Percentiles rank a stretch among this genome's conserved stretches.
Evolutionary conservation across 2,888 invertebrate species (phyloP).

Genomic region (Arctia plantaginis): DNA sequence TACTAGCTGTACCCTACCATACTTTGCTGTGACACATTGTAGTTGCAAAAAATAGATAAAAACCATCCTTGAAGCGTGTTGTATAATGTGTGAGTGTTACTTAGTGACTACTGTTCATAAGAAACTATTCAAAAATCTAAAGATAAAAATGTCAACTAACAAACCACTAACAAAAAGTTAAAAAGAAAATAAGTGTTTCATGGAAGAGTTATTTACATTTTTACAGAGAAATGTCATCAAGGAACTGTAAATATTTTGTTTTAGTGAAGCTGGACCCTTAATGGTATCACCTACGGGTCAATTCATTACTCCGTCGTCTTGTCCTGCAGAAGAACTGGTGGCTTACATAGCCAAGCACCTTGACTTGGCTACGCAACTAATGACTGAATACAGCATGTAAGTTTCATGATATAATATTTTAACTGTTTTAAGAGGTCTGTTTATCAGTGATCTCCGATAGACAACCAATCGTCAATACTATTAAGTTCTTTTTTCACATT

Average conservation of each 20-base stretch:
- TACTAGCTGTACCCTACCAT: too few relatives aligned
- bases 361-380: constrained; percentile 90
- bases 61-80: too few relatives aligned
- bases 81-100: too few relatives aligned
- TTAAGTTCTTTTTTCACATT: neutral
- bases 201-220: neutral
- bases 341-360: constrained; percentile 93
- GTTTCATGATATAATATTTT: constrained; percentile 47
- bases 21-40: too few relatives aligned
- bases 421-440: neutral
- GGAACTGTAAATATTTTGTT: constrained; percentile 27
- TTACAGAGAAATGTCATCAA: neutral
- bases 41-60: too few relatives aligned
- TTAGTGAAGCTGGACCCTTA: constrained; percentile 96
- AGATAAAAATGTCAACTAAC: too few relatives aligned
- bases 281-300: constrained; percentile 98
- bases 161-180: too few relatives aligned
- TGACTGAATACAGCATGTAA: constrained; percentile 92
- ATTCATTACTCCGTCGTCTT: constrained; percentile 96
- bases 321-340: constrained; percentile 94
- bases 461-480: neutral
- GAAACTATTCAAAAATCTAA: too few relatives aligned
- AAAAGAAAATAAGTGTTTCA: too few relatives aligned
- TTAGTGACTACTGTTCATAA: too few relatives aligned
- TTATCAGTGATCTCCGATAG: neutral